phyloP scores from a whole-genome alignment of 2,888 invertebrate species.

The Anoplius nigerrimus region DNA sequence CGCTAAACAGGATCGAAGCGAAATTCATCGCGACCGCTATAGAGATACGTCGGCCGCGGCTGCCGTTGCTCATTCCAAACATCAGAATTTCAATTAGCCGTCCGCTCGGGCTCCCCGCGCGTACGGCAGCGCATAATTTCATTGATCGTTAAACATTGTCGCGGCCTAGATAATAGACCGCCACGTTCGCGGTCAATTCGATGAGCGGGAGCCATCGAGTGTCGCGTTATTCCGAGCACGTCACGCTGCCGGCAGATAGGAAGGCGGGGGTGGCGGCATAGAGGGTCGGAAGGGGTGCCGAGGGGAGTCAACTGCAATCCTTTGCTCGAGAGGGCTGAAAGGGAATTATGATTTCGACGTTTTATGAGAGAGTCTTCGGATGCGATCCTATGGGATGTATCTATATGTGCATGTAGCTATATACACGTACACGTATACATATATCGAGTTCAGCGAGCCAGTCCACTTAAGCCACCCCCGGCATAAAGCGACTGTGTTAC shows the following conservation, averaged over 20 bases:
- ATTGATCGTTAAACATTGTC: constrained; percentile 36
- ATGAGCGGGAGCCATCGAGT: neutral
- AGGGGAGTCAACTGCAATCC: neutral
- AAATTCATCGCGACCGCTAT: too few species aligned
- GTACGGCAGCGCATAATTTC: constrained; percentile 28
- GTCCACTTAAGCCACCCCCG: too few species aligned
- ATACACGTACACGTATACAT: neutral
- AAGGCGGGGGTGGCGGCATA: too few species aligned
- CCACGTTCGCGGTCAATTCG: neutral
- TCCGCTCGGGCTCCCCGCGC: neutral
- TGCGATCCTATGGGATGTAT: too few species aligned
- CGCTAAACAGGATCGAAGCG: constrained; percentile 22
- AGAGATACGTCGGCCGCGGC: too few species aligned
- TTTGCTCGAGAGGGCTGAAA: neutral
- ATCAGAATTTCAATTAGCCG: constrained; percentile 44
- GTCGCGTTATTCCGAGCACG: neutral
- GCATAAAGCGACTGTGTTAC: too few species aligned
- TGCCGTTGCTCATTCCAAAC: constrained; percentile 26
- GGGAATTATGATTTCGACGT: neutral
- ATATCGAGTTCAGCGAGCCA: too few species aligned
- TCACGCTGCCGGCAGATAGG: too few species aligned
- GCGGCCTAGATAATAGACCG: neutral
- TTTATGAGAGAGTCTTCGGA: too few species aligned
- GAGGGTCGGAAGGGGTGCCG: too few species aligned
- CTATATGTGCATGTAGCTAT: neutral